Evolutionary conservation across 2,113 vertebrate genomes (phyloP).

Genomic region (Paracanthobrama guichenoti): DNA sequence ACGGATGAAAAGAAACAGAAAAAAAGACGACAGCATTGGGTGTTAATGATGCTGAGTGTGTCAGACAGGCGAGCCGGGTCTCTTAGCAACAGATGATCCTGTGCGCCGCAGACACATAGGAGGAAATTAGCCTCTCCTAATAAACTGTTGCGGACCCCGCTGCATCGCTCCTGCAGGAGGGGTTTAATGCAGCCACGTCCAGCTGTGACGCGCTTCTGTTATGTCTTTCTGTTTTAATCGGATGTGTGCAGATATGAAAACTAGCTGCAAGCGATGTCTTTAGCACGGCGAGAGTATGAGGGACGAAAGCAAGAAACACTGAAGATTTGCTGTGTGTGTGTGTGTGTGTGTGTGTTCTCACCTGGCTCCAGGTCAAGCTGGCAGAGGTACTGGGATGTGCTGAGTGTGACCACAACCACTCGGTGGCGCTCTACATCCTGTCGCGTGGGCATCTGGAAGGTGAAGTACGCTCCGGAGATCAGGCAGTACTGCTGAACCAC

Average conservation of each 20-base stretch:
- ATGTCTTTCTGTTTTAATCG: conserved; percentile 39
- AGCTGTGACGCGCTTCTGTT: conserved; percentile 2
- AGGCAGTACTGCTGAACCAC: conserved; percentile 99
- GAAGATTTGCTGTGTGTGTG: neutral
- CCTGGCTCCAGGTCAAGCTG: conserved; percentile 97
- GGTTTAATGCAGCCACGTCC: conserved; percentile 54
- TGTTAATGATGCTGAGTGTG: conserved; percentile 72
- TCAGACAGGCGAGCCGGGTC: conserved; percentile 74
- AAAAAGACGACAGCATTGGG: conserved; percentile 34
- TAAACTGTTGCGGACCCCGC: conserved; percentile 61
- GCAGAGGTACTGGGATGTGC: conserved; percentile 98
- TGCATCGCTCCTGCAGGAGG: neutral
- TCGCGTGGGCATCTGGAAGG: conserved; percentile 97
- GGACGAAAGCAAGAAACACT: neutral
- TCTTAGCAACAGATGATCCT: conserved; percentile 75
- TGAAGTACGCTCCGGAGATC: conserved; percentile 93
- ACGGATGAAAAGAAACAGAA: neutral
- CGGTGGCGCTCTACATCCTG: conserved; percentile 94
- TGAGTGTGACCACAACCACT: conserved; percentile 95
- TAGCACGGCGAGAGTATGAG: neutral
- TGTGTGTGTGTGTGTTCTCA: conserved; percentile 64
- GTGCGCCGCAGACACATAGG: conserved; percentile 66
- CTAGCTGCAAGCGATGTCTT: neutral
- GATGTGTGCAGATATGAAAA: conserved; percentile 36
- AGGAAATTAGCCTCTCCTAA: conserved; percentile 70